phyloP scores from a whole-genome alignment of 2,113 vertebrate genomes.

The Pelobates fuscus region DNA sequence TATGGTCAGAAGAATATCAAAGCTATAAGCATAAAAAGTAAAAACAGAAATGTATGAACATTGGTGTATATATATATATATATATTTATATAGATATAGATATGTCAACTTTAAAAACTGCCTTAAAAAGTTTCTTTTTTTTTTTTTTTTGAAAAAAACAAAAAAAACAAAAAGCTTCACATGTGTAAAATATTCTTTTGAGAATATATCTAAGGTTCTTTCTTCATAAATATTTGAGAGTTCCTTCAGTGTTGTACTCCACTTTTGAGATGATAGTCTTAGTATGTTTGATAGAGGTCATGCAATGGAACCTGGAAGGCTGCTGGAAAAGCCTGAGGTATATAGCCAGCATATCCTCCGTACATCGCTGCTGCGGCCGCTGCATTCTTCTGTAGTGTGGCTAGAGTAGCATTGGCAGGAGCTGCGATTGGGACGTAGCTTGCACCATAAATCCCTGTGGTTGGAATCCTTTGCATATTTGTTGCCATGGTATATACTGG shows the following conservation, averaged over 20 bases:
- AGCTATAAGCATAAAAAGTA: conserved; percentile 56
- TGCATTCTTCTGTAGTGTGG: conserved; percentile 92
- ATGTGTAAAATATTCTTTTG: conserved; percentile 71
- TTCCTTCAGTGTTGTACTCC: conserved; percentile 75
- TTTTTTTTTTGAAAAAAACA: background rate
- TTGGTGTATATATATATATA: conserved; percentile 23
- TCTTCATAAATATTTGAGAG: conserved; percentile 88
- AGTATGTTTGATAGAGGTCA: conserved; percentile 93
- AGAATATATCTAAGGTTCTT: conserved; percentile 62
- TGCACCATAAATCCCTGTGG: conserved; percentile 83
- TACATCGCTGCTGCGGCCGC: conserved; percentile 78
- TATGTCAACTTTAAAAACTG: conserved; percentile 61
- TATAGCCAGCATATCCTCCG: conserved; percentile 81
- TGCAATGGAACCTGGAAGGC: conserved; percentile 92
- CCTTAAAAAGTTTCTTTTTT: conserved; percentile 1
- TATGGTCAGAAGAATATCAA: conserved; percentile 41
- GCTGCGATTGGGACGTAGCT: conserved; percentile 86
- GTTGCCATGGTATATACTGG: conserved; percentile 93
- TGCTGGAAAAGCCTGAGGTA: conserved; percentile 89
- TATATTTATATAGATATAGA: conserved; percentile 61
- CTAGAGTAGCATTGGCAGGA: conserved; percentile 79
- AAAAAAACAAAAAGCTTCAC: conserved; percentile 69
- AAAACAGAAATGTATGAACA: conserved; percentile 62
- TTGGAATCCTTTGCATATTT: conserved; percentile 84
- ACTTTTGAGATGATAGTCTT: conserved; percentile 49